A percentile compares a stretch with the other conserved stretches of the same genome.
Conservation (phyloP, 1,140 invertebrate species). For the Halictus rubicundus region DNA sequence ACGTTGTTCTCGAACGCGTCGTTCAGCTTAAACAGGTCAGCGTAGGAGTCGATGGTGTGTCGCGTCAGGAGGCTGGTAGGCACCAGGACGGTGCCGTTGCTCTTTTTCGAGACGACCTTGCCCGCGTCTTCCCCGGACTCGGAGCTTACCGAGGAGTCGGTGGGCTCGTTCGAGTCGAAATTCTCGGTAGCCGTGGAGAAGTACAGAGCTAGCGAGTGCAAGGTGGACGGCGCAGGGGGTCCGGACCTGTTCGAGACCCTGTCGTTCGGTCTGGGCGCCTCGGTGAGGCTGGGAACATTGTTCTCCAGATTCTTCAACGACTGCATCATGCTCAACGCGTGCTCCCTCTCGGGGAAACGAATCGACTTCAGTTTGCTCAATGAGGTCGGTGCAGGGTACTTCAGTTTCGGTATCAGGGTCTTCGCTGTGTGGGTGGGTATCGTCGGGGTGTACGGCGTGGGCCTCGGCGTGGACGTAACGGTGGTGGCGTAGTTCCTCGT, state of each 20-base stretch:
- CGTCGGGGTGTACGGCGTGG: constrained; percentile 67
- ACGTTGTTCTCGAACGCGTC: constrained; percentile 74
- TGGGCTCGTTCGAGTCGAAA: constrained; percentile 78
- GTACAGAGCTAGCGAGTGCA: constrained; percentile 89
- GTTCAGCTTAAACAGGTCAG: constrained; percentile 77
- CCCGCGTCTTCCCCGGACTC: constrained; percentile 57
- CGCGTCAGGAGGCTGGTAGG: constrained; percentile 73
- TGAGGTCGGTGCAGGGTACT: constrained; percentile 40
- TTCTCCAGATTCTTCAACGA: constrained; percentile 75
- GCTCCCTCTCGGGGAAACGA: constrained; percentile 70
- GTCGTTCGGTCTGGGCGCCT: neutral
- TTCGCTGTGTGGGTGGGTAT: constrained; percentile 65
- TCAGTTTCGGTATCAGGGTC: constrained; percentile 60
- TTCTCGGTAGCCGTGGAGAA: constrained; percentile 87
- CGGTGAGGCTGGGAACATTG: constrained; percentile 61
- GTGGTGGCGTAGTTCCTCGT: constrained; percentile 74
- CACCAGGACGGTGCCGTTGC: constrained; percentile 66
- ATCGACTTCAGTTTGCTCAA: neutral
- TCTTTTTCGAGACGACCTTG: constrained; percentile 21
- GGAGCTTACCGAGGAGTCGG: constrained; percentile 60
- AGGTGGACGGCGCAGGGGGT: constrained; percentile 85
- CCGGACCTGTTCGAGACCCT: neutral
- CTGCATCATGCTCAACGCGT: constrained; percentile 76
- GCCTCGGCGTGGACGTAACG: constrained; percentile 53
- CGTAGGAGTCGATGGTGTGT: constrained; percentile 75